A percentile compares a stretch with the other conserved stretches of the same genome.
Conservation (phyloP, 2,113 vertebrate genomes). For the Heteronetta atricapilla region DNA sequence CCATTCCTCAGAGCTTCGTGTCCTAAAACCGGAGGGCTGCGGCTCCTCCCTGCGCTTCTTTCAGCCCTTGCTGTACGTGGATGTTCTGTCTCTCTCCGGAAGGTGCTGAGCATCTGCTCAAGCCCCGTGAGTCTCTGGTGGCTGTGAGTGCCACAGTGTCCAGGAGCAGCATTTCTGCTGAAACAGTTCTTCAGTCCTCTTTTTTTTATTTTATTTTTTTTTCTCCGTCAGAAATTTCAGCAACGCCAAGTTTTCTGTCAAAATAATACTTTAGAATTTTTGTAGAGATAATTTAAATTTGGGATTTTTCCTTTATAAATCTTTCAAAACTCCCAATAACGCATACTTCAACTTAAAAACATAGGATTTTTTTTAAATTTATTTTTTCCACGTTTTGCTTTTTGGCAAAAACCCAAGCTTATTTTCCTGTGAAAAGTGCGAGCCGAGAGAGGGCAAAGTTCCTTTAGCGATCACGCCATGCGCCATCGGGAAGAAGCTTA, state of each 20-base stretch:
- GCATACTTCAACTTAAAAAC: background rate
- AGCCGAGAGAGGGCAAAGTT: constrained; percentile 12
- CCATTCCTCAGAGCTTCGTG: background rate
- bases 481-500: background rate
- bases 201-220: background rate
- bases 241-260: background rate
- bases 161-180: background rate
- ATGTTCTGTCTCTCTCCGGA: background rate
- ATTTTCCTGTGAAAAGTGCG: background rate
- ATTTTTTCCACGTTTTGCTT: background rate
- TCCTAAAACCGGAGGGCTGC: background rate
- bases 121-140: fast-evolving
- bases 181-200: background rate
- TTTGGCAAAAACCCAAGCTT: background rate
- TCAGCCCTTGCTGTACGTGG: background rate
- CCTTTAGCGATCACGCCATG: background rate
- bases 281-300: background rate
- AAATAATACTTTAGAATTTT: background rate
- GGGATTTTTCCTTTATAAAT: background rate
- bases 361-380: no score
- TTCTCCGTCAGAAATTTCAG: background rate
- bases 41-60: background rate
- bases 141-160: background rate
- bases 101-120: background rate
- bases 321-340: fast-evolving